Conservation (phyloP, 1,140 invertebrate species). For the Hestina assimilis region DNA sequence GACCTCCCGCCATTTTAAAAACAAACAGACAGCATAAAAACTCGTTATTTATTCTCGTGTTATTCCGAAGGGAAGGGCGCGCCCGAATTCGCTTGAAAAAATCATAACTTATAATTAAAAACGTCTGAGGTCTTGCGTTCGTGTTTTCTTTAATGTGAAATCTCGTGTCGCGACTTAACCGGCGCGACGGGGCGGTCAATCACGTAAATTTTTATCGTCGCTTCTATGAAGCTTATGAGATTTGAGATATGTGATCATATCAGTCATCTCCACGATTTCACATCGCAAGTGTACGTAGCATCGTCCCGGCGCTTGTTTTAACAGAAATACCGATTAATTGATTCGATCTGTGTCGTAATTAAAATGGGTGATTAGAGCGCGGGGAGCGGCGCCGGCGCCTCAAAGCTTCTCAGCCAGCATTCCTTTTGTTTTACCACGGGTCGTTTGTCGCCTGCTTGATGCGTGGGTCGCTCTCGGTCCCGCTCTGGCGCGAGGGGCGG, state of each 20-base stretch:
- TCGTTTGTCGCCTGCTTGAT: slow-evolving; percentile 74
- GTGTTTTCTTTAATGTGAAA: slow-evolving; percentile 26
- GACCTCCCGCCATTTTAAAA: slow-evolving; percentile 78
- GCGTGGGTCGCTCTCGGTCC: slow-evolving; percentile 42
- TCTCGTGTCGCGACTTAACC: slow-evolving; percentile 13
- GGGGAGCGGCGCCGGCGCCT: slow-evolving; percentile 73
- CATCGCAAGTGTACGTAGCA: slow-evolving; percentile 37
- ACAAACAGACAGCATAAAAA: slow-evolving; percentile 77
- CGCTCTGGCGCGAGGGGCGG: slow-evolving; percentile 21
- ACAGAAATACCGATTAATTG: slow-evolving; percentile 78
- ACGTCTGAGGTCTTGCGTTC: slow-evolving; percentile 47
- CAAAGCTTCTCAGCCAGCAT: slow-evolving; percentile 74
- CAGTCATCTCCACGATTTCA: slow-evolving; percentile 39
- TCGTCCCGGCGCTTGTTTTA: slow-evolving; percentile 66
- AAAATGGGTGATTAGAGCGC: slow-evolving; percentile 77
- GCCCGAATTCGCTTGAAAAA: slow-evolving; percentile 74
- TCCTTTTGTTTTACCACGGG: slow-evolving; percentile 78
- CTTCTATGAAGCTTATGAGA: slow-evolving; percentile 41
- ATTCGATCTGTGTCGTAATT: slow-evolving; percentile 78
- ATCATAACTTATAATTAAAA: slow-evolving; percentile 77
- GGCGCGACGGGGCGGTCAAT: slow-evolving; percentile 17
- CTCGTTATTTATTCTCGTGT: slow-evolving; percentile 76
- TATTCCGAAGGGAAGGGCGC: slow-evolving; percentile 70
- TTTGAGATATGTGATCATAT: slow-evolving; percentile 50
- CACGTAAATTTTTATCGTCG: slow-evolving; percentile 31